Evolutionary conservation across 2,113 vertebrate genomes (phyloP).

Genomic region (Candoia aspera): DNA sequence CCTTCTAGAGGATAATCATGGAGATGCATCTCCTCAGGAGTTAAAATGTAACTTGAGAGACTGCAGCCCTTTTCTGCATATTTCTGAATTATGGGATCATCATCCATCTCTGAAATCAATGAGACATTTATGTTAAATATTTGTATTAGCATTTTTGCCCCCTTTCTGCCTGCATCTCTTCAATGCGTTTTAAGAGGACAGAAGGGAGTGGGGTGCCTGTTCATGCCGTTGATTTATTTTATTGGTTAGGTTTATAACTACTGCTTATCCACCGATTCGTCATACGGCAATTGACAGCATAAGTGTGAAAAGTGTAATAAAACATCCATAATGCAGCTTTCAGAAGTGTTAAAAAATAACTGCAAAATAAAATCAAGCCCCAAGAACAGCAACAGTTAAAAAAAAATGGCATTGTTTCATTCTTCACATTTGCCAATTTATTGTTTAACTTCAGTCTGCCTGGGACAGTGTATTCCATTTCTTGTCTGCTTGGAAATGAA

Average conservation of each 20-base stretch:
- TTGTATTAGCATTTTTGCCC: background rate
- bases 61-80: constrained; percentile 62
- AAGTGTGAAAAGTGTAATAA: background rate
- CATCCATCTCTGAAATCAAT: constrained; percentile 47
- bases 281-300: background rate
- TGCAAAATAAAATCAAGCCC: background rate
- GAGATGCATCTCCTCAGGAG: constrained; percentile 66
- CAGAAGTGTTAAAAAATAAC: background rate
- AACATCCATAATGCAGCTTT: background rate
- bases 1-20: constrained; percentile 74
- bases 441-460: background rate
- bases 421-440: background rate
- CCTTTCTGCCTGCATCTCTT: background rate
- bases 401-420: background rate
- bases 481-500: background rate
- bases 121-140: constrained; percentile 32
- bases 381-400: background rate
- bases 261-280: background rate
- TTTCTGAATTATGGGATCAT: constrained; percentile 69
- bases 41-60: constrained; percentile 71
- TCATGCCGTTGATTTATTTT: background rate
- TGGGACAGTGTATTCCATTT: background rate
- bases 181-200: background rate
- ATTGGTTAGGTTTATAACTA: background rate
- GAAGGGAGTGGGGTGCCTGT: background rate